Evolutionary conservation across 2,888 invertebrate species (phyloP), one percentile per base, ranked within the genome.

Genomic region (Vannuccia rotundouncinata): DNA sequence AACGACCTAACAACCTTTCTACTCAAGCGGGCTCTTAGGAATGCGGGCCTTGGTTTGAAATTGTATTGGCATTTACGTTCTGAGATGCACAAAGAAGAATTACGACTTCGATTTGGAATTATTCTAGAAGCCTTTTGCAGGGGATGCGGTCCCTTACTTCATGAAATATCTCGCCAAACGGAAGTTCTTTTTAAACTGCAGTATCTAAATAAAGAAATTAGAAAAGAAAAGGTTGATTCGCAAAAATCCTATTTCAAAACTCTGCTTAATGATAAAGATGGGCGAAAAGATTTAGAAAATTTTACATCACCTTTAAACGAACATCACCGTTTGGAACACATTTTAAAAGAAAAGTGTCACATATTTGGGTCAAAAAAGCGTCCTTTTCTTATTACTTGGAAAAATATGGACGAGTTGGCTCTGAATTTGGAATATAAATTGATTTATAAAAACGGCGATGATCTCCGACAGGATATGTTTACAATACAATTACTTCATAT

Each of bases 401-500:
- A 87, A 66, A 91, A 91, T 84, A 89, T 89, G 0, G 90, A 90
- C 83, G 88, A 89, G 0, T 86, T 90, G 84, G 88, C 90, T 1
- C 85, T 85, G 80, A 83, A 84, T 79, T 59, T 82, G 27, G 84
- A 85, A 76, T 88, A 88, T 83, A 88, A 89, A 81, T 88, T 91
- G 60, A 90, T 91, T 82, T 91, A 91, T 85, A 91, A 91, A 85
- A 90, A 89, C 85, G 91, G 91, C 59, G 91, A 91, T 85, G 90
- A 91, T 85, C 85, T 91, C 28, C 85, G 91, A 0, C 91, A 91
- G 83, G 91, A 91, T 84, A 91, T 91, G 90, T 85, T 91, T 79
- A 91, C 90, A 0, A 84, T 91, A n/a, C 91, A 91, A 85, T 85
- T 88, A 22, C 85, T 88, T 79, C 84, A 87, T 80, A 87, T 90